These are phyloP conservation scores for Florisuga fusca DNA, from an alignment of 2,797 vertebrate species.

Conservation along the genomic window DNA sequence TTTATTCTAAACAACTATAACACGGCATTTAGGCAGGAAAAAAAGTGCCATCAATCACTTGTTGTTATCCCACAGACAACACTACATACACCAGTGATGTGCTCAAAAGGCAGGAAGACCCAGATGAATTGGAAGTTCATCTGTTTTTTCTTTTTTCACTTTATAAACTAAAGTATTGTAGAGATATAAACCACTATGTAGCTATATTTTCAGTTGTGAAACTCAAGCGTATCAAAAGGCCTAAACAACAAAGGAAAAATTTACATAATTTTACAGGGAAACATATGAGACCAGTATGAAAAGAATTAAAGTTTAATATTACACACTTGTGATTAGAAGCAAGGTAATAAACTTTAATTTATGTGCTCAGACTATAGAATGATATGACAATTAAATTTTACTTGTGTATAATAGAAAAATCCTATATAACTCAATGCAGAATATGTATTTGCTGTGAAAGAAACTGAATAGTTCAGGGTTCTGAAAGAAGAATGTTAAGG, in stretches of 20 bases:
- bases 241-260: neutral
- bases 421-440: neutral
- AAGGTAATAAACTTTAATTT: slow-evolving; percentile 23
- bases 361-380: neutral
- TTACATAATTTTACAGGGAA: neutral
- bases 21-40: neutral
- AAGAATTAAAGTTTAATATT: neutral
- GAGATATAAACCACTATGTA: neutral
- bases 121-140: neutral
- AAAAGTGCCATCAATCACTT: slow-evolving; percentile 37
- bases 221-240: neutral
- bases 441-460: neutral
- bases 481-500: slow-evolving; percentile 14
- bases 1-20: slow-evolving; percentile 43
- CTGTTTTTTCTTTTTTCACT: neutral
- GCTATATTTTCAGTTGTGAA: neutral
- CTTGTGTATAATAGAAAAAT: neutral
- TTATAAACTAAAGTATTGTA: neutral
- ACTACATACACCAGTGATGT: neutral
- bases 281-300: neutral
- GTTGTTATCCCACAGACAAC: slow-evolving; percentile 25
- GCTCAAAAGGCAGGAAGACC: slow-evolving; percentile 35
- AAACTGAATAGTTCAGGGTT: neutral
- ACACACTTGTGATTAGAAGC: neutral
- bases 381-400: slow-evolving; percentile 13